Percentiles rank a stretch among this genome's conserved stretches.
phyloP scores from a whole-genome alignment of 2,113 vertebrate genomes.

The Hyperopisus bebe region DNA sequence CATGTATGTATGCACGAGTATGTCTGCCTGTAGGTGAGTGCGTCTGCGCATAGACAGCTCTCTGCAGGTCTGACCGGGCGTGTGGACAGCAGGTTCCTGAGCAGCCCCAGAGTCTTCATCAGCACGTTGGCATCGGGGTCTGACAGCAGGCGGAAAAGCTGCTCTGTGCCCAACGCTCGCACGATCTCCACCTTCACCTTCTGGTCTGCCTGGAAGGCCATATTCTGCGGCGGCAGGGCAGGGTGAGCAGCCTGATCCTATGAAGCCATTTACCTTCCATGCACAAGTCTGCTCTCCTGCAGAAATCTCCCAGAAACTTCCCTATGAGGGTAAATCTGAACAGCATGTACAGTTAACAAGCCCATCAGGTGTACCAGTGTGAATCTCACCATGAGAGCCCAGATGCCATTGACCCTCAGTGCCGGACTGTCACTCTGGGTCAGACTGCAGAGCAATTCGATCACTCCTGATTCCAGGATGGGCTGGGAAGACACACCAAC shows the following conservation, averaged over 20 bases:
- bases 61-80: conserved; percentile 74
- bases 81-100: conserved; percentile 92
- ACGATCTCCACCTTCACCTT: conserved; percentile 97
- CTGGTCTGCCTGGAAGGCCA: conserved; percentile 98
- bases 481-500: conserved; percentile 60
- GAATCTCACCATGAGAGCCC: conserved; percentile 91
- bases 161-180: conserved; percentile 88
- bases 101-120: conserved; percentile 95
- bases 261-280: background rate
- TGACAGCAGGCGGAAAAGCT: conserved; percentile 89
- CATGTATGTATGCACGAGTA: background rate
- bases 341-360: background rate
- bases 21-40: conserved; percentile 19
- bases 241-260: background rate
- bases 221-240: conserved; percentile 67
- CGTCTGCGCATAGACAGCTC: background rate
- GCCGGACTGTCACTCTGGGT: conserved; percentile 95
- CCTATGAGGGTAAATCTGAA: background rate
- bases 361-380: background rate
- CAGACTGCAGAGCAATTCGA: conserved; percentile 93
- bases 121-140: conserved; percentile 92
- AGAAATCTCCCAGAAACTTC: background rate
- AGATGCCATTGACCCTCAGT: conserved; percentile 94
- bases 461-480: conserved; percentile 95
- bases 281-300: background rate